Conservation (phyloP, 2,797 vertebrate species). For the Hybognathus amarus region DNA sequence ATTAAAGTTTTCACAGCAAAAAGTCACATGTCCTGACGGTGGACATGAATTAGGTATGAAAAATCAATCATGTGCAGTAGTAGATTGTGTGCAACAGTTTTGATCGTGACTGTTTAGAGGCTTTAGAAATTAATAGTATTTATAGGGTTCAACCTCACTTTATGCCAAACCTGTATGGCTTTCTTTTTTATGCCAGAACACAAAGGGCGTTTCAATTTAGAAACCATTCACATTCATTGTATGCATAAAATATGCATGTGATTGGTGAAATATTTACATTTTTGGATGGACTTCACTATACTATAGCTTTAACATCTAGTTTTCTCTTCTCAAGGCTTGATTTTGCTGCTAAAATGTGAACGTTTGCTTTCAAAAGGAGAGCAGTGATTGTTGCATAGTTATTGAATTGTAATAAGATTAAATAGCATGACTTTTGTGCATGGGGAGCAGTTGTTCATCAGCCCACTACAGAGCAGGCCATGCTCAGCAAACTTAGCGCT, state of each 20-base stretch:
- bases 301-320: background rate
- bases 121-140: background rate
- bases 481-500: constrained; percentile 45
- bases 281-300: background rate
- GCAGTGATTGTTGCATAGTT: constrained; percentile 5
- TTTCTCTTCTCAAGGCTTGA: background rate
- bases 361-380: background rate
- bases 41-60: background rate
- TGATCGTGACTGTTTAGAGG: background rate
- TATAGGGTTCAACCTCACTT: background rate
- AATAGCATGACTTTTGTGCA: constrained; percentile 41
- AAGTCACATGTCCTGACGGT: background rate
- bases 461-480: constrained; percentile 36
- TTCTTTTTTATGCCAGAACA: background rate
- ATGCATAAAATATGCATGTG: background rate
- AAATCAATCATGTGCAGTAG: background rate
- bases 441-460: constrained; percentile 49
- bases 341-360: background rate
- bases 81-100: background rate
- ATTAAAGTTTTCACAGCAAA: background rate
- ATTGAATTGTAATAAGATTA: constrained; percentile 48
- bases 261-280: background rate
- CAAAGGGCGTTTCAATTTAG: background rate
- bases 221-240: background rate
- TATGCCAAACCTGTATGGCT: background rate